These are phyloP conservation scores for Panthera leo DNA, from an alignment of 2,113 vertebrate genomes.

Conservation along the genomic window DNA sequence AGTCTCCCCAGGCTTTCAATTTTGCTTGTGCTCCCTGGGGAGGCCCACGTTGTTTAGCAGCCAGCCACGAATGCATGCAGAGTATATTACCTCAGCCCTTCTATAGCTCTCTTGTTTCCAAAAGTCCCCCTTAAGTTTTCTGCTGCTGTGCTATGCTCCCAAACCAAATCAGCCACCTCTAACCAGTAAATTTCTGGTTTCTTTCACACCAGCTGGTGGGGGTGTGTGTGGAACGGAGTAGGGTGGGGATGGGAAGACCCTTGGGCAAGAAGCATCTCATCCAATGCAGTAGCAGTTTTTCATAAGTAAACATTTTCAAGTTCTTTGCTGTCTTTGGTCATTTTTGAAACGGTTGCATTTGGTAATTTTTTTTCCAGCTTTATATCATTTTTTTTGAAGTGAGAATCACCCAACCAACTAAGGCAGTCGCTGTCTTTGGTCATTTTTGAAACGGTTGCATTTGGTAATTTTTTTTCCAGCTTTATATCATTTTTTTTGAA, in stretches of 20 bases:
- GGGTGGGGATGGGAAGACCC: background rate
- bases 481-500: background rate
- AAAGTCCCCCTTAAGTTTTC: background rate
- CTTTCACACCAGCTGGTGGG: background rate
- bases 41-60: rapidly evolving
- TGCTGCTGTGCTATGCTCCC: background rate
- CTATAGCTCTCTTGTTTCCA: background rate
- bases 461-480: background rate
- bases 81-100: background rate
- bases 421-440: background rate
- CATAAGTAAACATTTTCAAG: background rate
- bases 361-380: background rate
- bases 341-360: background rate
- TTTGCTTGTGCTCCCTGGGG: background rate
- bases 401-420: background rate
- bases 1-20: background rate
- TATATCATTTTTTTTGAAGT: background rate
- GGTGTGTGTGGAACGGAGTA: background rate
- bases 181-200: background rate
- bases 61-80: rapidly evolving
- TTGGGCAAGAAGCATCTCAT: background rate
- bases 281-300: background rate
- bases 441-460: background rate
- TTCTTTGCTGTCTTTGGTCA: background rate
- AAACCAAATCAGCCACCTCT: background rate